Percentiles rank a stretch among this genome's conserved stretches.
Conservation (phyloP, 2,113 vertebrate genomes). For the Accipiter virgatus region DNA sequence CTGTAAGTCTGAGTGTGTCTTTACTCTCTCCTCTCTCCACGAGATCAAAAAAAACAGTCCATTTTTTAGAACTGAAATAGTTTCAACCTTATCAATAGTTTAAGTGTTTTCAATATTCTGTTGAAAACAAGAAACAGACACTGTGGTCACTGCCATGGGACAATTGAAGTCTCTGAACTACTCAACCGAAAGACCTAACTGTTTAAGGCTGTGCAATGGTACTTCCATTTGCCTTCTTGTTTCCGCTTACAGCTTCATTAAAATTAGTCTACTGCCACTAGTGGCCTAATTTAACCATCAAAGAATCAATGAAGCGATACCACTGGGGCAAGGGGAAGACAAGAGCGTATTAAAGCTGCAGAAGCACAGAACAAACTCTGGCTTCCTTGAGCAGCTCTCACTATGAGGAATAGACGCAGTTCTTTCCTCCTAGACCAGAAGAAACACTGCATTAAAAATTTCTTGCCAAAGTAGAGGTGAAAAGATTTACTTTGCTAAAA, state of each 20-base stretch:
- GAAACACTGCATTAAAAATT: neutral
- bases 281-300: neutral
- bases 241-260: neutral
- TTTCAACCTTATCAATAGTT: neutral
- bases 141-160: neutral
- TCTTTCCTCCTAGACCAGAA: neutral
- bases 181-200: neutral
- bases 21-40: neutral
- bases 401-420: neutral
- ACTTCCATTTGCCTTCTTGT: neutral
- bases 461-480: constrained; percentile 52
- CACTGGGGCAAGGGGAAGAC: neutral
- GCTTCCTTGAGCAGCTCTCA: neutral
- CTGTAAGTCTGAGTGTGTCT: neutral
- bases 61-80: neutral
- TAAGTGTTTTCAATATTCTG: neutral
- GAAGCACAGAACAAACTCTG: neutral
- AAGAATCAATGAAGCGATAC: neutral
- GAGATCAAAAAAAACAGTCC: neutral
- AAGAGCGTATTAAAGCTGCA: neutral
- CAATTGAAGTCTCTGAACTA: neutral
- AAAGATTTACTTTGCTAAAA: constrained; percentile 65
- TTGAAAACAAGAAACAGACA: neutral
- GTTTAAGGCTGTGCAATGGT: neutral
- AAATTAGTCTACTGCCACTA: neutral